Evolutionary conservation across 1,140 invertebrate species (phyloP), one percentile per base, ranked within the genome.

Genomic region (Protaetia brevitarsis): DNA sequence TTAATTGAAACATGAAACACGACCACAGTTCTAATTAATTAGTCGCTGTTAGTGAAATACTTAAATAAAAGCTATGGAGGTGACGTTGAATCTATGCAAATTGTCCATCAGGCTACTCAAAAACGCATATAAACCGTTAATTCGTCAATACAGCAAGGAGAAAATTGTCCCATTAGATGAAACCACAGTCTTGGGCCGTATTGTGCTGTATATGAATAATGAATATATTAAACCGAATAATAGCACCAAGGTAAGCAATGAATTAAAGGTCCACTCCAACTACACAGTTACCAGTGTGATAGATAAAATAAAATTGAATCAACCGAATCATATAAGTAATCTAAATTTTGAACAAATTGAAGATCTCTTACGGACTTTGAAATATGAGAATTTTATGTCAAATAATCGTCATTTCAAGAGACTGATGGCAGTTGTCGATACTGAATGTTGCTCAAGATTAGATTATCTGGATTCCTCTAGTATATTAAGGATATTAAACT

Each of bases 401-500:
- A 69, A 67, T 59, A 69, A 72, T 36, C 23, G 61, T 16, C 60
- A 69, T 63, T 70, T 70, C 64, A 36, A 62, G 13, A 62, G 65
- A 23, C 19, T 74, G 23, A 30, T 75, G 16, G 59, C 65, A 10
- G n/a, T 63, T 45, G 28, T 76, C 31, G 75, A 77, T 66, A 19
- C 56, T 7, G 71, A 73, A 72, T 76, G 69, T 51, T 68, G 61
- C 36, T 29, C 63, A 23, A 67, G 68, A 51, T 19, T 73, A 16
- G 30, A 64, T 23, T 59, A 67, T 6, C 59, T 75, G 26, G 41
- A 70, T 62, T 51, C 65, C 56, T 16, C 62, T 7, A 64, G 69
- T 28, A 72, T 68, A 34, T 71, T 75, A 23, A 68, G 70, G 11
- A 41, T 74, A 10, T 68, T 77, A 67, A 63, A 70, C 69, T 36